A percentile compares a stretch with the other conserved stretches of the same genome.
Evolutionary conservation across 2,113 vertebrate genomes (phyloP).

Genomic region (Melanerpes aurifrons): DNA sequence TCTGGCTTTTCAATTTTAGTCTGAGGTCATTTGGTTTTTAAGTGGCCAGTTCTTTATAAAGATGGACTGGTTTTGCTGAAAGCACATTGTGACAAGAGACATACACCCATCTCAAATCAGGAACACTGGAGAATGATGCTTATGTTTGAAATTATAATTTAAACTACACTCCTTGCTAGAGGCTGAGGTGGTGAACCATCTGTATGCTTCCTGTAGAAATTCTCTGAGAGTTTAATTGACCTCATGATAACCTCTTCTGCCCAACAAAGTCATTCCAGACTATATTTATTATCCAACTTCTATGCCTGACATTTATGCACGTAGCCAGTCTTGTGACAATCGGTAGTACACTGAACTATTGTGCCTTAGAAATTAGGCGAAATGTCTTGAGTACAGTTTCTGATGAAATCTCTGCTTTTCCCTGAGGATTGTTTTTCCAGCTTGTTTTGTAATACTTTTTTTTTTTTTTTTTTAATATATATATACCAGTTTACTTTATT

Average conservation of each 20-base stretch:
- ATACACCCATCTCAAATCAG: not conserved
- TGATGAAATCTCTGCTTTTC: not conserved
- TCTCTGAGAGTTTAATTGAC: constrained; percentile 18
- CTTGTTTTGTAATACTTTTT: not conserved
- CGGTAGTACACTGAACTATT: not conserved
- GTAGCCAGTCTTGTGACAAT: not conserved
- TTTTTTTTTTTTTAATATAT: not conserved
- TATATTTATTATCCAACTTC: constrained; percentile 30
- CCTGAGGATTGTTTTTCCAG: not conserved
- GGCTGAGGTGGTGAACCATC: not conserved
- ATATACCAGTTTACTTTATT: not conserved
- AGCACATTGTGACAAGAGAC: not conserved
- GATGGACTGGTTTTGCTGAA: not conserved
- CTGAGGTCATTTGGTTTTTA: not conserved
- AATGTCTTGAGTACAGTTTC: not conserved
- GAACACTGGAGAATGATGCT: not conserved
- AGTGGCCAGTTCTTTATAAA: not conserved
- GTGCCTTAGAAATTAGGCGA: not conserved
- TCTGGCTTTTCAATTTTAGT: not conserved
- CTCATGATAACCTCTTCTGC: constrained; percentile 2
- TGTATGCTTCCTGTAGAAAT: constrained; percentile 5
- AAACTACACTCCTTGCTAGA: not conserved
- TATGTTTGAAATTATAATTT: not conserved
- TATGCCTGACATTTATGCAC: not conserved
- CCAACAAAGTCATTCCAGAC: not conserved